A percentile compares a stretch with the other conserved stretches of the same genome.
Conservation (phyloP, 2,113 vertebrate species). For the Chroicocephalus ridibundus region DNA sequence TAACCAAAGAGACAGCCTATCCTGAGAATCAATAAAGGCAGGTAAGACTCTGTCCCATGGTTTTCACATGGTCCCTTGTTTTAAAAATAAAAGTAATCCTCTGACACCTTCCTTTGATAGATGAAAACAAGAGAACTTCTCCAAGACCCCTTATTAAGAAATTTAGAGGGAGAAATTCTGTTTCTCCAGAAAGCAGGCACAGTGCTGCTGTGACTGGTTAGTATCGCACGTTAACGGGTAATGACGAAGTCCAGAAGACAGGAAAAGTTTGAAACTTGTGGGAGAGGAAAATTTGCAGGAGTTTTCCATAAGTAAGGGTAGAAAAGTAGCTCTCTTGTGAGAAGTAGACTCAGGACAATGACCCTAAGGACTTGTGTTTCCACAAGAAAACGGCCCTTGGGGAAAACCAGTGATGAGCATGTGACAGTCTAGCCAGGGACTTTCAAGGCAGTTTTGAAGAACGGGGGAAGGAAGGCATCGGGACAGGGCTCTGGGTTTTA, state of each 20-base stretch:
- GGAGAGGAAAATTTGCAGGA: not conserved
- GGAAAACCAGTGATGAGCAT: not conserved
- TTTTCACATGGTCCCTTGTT: not conserved
- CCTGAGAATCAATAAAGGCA: not conserved
- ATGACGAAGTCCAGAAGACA: not conserved
- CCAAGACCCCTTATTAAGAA: not conserved
- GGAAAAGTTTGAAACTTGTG: not conserved
- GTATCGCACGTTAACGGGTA: not conserved
- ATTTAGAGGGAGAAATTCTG: not conserved
- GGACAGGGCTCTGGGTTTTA: not conserved
- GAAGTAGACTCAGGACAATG: not conserved
- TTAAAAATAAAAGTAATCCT: not conserved
- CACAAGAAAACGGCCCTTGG: not conserved
- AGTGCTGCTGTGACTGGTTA: not conserved
- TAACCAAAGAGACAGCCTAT: not conserved
- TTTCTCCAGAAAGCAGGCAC: not conserved
- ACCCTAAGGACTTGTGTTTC: not conserved
- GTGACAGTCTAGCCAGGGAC: not conserved
- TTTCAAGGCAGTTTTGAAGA: not conserved
- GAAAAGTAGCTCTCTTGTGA: not conserved
- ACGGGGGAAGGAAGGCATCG: not conserved
- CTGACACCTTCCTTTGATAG: not conserved
- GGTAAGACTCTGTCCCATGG: not conserved
- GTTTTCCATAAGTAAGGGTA: not conserved
- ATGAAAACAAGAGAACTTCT: not conserved